A percentile compares a stretch with the other conserved stretches of the same genome.
phyloP scores from a whole-genome alignment of 1,140 invertebrate species.

The Calephelis virginiensis region DNA sequence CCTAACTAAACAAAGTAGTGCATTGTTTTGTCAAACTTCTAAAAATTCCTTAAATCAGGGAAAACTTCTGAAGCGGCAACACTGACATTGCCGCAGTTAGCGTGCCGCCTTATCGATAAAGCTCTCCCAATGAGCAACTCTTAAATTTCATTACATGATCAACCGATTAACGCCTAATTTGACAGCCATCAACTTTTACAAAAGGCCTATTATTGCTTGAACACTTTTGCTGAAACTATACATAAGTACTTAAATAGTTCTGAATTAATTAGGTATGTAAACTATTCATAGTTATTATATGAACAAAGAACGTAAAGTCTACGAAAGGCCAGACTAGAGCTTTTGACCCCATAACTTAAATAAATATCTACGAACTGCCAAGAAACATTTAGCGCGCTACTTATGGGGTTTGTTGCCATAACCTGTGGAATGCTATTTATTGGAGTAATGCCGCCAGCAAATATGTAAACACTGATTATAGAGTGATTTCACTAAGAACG shows the following conservation, averaged over 20 bases:
- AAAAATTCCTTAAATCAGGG: constrained; percentile 11
- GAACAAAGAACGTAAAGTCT: constrained; percentile 4
- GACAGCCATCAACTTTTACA: constrained; percentile 30
- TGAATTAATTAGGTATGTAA: constrained; percentile 1
- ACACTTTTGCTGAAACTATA: neutral
- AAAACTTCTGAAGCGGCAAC: constrained; percentile 18
- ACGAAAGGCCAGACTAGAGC: neutral
- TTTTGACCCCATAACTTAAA: constrained; percentile 13
- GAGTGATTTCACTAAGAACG: too few relatives aligned
- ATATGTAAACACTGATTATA: too few relatives aligned
- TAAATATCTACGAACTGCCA: constrained; percentile 8
- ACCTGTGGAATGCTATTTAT: constrained; percentile 11
- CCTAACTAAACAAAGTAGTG: neutral
- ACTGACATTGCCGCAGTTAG: constrained; percentile 41
- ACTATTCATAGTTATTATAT: neutral
- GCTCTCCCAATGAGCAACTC: constrained; percentile 38
- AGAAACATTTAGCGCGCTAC: constrained; percentile 1
- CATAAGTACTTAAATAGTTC: constrained; percentile 9
- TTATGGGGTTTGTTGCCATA: constrained; percentile 12
- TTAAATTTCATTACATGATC: constrained; percentile 33
- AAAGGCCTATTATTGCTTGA: constrained; percentile 27
- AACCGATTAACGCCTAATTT: constrained; percentile 40
- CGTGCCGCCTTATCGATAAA: constrained; percentile 58
- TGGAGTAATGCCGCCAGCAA: neutral
- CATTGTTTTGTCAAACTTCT: neutral